Percentiles rank a stretch among this genome's conserved stretches.
Conservation (phyloP, 2,113 vertebrate species). For the Petromus typicus region DNA sequence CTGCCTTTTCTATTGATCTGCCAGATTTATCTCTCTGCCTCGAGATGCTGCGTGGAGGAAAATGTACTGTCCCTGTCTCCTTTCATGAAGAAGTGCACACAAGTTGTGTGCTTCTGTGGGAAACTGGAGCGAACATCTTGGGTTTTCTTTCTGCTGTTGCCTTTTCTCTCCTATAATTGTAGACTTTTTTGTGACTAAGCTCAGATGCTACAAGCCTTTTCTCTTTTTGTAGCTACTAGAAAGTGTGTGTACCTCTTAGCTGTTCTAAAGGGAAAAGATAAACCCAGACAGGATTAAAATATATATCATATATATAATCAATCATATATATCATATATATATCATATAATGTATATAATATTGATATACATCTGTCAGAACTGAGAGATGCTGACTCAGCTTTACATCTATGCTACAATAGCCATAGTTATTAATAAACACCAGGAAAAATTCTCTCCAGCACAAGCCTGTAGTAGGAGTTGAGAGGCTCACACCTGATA, state of each 20-base stretch:
- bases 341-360: too few species aligned
- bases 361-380: neutral
- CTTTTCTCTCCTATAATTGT: slow-evolving; percentile 61
- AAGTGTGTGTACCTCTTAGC: slow-evolving; percentile 43
- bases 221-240: slow-evolving; percentile 70
- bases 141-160: neutral
- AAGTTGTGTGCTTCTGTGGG: neutral
- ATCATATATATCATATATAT: too few species aligned
- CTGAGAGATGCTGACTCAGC: slow-evolving; percentile 60
- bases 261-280: slow-evolving; percentile 72
- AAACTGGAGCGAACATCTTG: slow-evolving; percentile 45
- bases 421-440: neutral
- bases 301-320: too few species aligned
- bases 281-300: slow-evolving; percentile 71
- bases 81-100: slow-evolving; percentile 16
- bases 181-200: slow-evolving; percentile 67
- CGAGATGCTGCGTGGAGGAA: neutral
- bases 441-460: neutral
- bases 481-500: neutral
- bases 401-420: neutral
- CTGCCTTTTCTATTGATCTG: neutral
- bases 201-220: slow-evolving; percentile 53
- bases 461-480: neutral
- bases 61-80: neutral
- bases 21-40: neutral